A percentile compares a stretch with the other conserved stretches of the same genome.
phyloP scores from a whole-genome alignment of 2,888 invertebrate genomes.

The Hypselothyrea guttata region DNA sequence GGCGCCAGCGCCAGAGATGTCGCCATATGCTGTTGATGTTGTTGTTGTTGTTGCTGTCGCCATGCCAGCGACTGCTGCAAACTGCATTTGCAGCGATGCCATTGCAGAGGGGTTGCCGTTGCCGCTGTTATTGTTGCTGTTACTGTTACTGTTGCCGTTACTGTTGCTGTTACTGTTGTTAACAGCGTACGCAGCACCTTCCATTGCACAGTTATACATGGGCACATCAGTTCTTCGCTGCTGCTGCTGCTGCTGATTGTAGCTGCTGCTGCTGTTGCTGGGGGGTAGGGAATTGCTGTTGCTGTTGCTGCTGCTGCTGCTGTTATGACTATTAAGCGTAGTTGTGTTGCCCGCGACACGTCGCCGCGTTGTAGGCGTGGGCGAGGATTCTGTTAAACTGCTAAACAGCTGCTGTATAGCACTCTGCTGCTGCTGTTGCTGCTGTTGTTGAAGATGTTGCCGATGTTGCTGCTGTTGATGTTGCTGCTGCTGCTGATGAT shows the following conservation, averaged over 20 bases:
- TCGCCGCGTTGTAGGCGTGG: slow-evolving; percentile 53
- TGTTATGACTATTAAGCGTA: slow-evolving; percentile 64
- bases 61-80: slow-evolving; percentile 58
- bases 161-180: slow-evolving; percentile 27
- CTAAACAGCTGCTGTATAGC: slow-evolving; percentile 70
- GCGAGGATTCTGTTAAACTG: slow-evolving; percentile 59
- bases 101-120: slow-evolving; percentile 47
- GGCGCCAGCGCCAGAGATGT: slow-evolving; percentile 70
- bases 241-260: slow-evolving; percentile 29
- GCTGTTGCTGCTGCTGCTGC: slow-evolving; percentile 35
- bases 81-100: slow-evolving; percentile 61
- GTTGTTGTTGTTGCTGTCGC: too few species aligned
- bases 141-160: slow-evolving; percentile 27
- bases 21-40: slow-evolving; percentile 53
- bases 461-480: slow-evolving; percentile 26
- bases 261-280: slow-evolving; percentile 34
- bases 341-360: slow-evolving; percentile 49
- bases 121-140: slow-evolving; percentile 26
- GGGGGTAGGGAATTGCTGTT: slow-evolving; percentile 26
- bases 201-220: slow-evolving; percentile 82
- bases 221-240: slow-evolving; percentile 80
- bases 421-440: slow-evolving; percentile 29
- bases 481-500: slow-evolving; percentile 41
- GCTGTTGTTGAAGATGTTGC: slow-evolving; percentile 20
- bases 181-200: slow-evolving; percentile 41